A percentile compares a stretch with the other conserved stretches of the same genome.
Evolutionary conservation across 2,797 vertebrate genomes (phyloP).

Genomic region (Dipus sagitta): DNA sequence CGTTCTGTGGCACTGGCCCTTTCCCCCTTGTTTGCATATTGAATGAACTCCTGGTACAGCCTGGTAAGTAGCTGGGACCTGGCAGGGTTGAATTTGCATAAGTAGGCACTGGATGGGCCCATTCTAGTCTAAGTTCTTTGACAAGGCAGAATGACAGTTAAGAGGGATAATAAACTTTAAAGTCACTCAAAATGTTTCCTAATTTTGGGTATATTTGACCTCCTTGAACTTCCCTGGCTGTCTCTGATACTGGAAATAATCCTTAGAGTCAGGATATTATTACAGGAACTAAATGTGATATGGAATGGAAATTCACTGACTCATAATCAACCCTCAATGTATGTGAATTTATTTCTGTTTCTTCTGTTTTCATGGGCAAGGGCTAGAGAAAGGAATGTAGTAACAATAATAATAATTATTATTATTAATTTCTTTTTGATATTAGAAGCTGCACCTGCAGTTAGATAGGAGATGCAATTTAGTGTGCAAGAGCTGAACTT

Average conservation of each 20-base stretch:
- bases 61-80: constrained; percentile 55
- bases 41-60: constrained; percentile 25
- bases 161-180: background rate
- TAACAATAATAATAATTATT: no score
- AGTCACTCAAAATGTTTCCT: background rate
- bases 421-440: background rate
- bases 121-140: constrained; percentile 5
- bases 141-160: background rate
- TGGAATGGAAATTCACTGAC: background rate
- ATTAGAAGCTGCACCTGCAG: background rate
- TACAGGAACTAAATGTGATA: constrained; percentile 11
- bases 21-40: constrained; percentile 71
- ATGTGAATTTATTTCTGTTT: background rate
- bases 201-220: background rate
- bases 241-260: background rate
- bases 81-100: background rate
- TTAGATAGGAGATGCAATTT: background rate
- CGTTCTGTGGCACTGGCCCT: constrained; percentile 70
- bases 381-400: background rate
- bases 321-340: background rate
- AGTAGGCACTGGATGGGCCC: background rate
- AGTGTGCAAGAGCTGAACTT: background rate
- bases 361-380: constrained; percentile 21
- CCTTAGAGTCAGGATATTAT: background rate
- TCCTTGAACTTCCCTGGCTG: background rate